A percentile compares a stretch with the other conserved stretches of the same genome.
Evolutionary conservation across 2,888 invertebrate species (phyloP).

Genomic region (Orthosia incerta): DNA sequence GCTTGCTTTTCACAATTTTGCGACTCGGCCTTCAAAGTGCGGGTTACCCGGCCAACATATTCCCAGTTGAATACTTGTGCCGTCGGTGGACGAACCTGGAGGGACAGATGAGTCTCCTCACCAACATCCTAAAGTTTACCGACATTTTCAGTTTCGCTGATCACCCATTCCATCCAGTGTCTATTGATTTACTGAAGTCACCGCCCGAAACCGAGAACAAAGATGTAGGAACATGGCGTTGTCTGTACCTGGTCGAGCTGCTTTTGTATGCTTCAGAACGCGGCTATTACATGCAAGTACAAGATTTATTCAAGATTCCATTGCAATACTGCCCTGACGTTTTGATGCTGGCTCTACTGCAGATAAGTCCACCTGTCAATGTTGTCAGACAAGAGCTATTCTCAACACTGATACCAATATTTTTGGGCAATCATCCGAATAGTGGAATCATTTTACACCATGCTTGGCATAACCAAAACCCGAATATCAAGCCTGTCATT

Average conservation of each 20-base stretch:
- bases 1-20: constrained; percentile 95
- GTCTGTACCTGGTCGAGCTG: constrained; percentile 97
- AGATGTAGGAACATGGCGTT: constrained; percentile 98
- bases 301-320: constrained; percentile 97
- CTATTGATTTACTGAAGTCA: constrained; percentile 97
- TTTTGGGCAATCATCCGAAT: constrained; percentile 98
- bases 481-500: constrained; percentile 94
- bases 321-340: constrained; percentile 98
- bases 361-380: constrained; percentile 95
- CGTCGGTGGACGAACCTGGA: constrained; percentile 98
- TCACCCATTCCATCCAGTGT: constrained; percentile 96
- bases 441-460: constrained; percentile 98
- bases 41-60: constrained; percentile 93
- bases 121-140: constrained; percentile 96
- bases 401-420: constrained; percentile 96
- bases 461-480: constrained; percentile 97
- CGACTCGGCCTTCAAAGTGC: constrained; percentile 95
- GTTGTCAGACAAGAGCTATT: constrained; percentile 96
- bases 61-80: constrained; percentile 97
- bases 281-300: constrained; percentile 95
- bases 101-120: constrained; percentile 97
- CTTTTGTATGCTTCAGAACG: constrained; percentile 96
- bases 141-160: constrained; percentile 99
- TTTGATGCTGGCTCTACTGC: constrained; percentile 96
- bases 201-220: constrained; percentile 98